Conservation (phyloP, 2,888 invertebrate species). For the Scaptomyza flava region DNA sequence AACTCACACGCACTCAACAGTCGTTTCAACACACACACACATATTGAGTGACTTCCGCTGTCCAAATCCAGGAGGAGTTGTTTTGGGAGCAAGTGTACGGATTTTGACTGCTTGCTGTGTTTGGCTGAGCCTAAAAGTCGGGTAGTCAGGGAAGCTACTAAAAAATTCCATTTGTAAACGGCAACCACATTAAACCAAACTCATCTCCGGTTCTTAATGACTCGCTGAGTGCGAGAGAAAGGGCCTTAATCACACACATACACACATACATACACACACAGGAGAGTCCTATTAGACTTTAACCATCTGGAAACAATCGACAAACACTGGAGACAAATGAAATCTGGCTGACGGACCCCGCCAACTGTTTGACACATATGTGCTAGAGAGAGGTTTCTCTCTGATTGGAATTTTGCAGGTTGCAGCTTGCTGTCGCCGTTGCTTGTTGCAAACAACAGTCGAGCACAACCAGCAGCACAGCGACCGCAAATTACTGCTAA, state of each 20-base stretch:
- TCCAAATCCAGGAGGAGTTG: conserved; percentile 55
- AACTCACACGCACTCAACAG: conserved; percentile 23
- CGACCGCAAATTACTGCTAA: conserved; percentile 75
- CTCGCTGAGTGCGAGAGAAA: conserved; percentile 55
- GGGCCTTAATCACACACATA: conserved; percentile 40
- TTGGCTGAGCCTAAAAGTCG: conserved; percentile 1
- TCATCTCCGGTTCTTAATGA: conserved; percentile 79
- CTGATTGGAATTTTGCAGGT: conserved; percentile 36
- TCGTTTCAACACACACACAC: conserved; percentile 4
- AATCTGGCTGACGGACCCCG: conserved; percentile 65
- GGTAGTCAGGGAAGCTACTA: conserved; percentile 50
- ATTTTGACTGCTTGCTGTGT: conserved; percentile 42
- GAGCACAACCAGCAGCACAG: conserved; percentile 29
- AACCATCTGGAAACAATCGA: conserved; percentile 62
- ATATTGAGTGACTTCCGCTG: conserved; percentile 61
- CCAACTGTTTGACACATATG: conserved; percentile 54
- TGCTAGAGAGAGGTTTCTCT: conserved; percentile 7
- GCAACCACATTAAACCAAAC: conserved; percentile 78
- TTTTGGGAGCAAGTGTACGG: conserved; percentile 22
- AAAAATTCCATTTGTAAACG: conserved; percentile 78
- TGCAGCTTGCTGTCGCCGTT: conserved; percentile 46
- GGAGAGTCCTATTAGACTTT: conserved; percentile 32
- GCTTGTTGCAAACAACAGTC: conserved; percentile 38
- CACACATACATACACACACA: conserved; percentile 5
- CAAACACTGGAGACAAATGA: conserved; percentile 60